These are phyloP conservation scores for Bovichtus diacanthus DNA, from an alignment of 2,797 vertebrate species.

Conservation along the genomic window DNA sequence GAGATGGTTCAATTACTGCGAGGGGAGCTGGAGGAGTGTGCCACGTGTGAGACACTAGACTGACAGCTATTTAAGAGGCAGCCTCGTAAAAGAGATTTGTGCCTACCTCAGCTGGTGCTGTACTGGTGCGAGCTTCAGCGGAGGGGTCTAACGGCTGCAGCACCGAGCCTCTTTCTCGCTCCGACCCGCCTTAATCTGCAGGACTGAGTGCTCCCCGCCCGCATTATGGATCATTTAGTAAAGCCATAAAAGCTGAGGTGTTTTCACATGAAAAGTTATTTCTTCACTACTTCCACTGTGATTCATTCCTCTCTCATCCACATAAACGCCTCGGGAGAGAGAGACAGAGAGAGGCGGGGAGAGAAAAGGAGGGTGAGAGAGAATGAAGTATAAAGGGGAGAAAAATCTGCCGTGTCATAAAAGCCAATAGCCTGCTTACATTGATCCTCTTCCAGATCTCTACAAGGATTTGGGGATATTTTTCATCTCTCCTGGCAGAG, in stretches of 20 bases:
- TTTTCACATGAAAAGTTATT: constrained; percentile 90
- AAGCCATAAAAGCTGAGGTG: constrained; percentile 86
- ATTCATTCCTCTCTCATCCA: constrained; percentile 81
- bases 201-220: constrained; percentile 78
- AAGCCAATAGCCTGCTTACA: constrained; percentile 82
- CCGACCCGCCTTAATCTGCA: constrained; percentile 74
- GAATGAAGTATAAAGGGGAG: constrained; percentile 64
- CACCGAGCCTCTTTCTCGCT: constrained; percentile 56
- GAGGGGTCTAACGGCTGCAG: constrained; percentile 70
- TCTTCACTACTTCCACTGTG: constrained; percentile 80
- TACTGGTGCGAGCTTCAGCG: constrained; percentile 54
- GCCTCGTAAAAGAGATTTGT: constrained; percentile 89
- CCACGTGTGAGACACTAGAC: constrained; percentile 83
- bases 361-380: constrained; percentile 34
- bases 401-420: constrained; percentile 79
- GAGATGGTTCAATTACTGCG: constrained; percentile 85
- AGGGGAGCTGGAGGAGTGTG: constrained; percentile 75
- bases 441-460: constrained; percentile 75
- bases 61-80: constrained; percentile 88
- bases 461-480: constrained; percentile 72
- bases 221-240: constrained; percentile 89
- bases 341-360: constrained; percentile 19
- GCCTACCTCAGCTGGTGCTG: constrained; percentile 70
- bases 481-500: constrained; percentile 59
- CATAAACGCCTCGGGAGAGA: constrained; percentile 73